Evolutionary conservation across 2,888 invertebrate genomes (phyloP).

Genomic region (Ctena decussata): DNA sequence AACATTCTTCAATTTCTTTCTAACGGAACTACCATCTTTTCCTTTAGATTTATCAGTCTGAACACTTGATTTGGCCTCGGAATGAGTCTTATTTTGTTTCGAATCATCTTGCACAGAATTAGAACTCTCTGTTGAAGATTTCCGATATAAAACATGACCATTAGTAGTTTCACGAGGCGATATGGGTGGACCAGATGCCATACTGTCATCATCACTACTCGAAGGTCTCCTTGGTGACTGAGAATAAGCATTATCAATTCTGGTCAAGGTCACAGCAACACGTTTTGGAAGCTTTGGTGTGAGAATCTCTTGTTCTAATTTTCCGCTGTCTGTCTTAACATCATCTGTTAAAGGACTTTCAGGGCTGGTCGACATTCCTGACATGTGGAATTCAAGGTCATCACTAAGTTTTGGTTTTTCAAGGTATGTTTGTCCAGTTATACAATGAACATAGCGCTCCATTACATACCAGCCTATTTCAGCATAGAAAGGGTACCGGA

Average conservation of each 20-base stretch:
- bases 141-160: constrained; percentile 51
- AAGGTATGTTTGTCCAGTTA: constrained; percentile 90
- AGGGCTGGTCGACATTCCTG: constrained; percentile 21
- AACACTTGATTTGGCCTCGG: neutral
- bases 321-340: neutral
- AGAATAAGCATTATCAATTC: constrained; percentile 72
- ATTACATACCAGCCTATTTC: constrained; percentile 99
- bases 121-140: constrained; percentile 69
- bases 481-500: constrained; percentile 99
- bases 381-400: constrained; percentile 54
- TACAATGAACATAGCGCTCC: constrained; percentile 95
- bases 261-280: constrained; percentile 79
- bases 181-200: constrained; percentile 47
- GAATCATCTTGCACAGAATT: constrained; percentile 53
- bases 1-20: constrained; percentile 65
- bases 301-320: constrained; percentile 1
- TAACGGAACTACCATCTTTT: constrained; percentile 54
- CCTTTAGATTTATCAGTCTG: constrained; percentile 33
- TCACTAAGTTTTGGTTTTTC: constrained; percentile 70
- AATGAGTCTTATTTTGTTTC: neutral
- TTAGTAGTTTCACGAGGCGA: constrained; percentile 54
- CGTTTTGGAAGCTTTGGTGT: constrained; percentile 76
- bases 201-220: constrained; percentile 70
- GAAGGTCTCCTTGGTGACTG: constrained; percentile 52
- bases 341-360: constrained; percentile 21